Conservation (phyloP, 2,797 vertebrate genomes). For the Microtus californicus region DNA sequence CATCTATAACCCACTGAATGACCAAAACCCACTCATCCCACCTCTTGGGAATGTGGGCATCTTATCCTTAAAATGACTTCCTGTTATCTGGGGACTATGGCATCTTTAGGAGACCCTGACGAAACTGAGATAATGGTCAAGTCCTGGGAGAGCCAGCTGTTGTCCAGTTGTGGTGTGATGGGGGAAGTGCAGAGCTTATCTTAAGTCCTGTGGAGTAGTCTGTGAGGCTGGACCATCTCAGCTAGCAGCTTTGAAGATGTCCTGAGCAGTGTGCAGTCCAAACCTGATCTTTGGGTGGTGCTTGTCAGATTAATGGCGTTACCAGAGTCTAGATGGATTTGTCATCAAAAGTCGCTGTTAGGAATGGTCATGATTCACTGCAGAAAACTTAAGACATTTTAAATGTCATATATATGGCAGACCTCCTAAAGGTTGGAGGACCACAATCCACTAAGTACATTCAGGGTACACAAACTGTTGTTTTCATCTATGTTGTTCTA, state of each 20-base stretch:
- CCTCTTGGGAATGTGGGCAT: not conserved
- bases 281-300: not conserved
- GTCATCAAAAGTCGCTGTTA: not conserved
- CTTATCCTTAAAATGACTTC: not conserved
- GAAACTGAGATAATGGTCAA: not conserved
- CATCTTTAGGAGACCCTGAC: not conserved
- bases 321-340: not conserved
- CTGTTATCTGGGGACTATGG: not conserved
- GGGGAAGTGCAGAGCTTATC: not conserved
- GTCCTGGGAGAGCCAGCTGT: not conserved
- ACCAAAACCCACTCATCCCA: not conserved
- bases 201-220: not conserved
- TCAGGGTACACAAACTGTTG: not conserved
- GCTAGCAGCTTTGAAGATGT: not conserved
- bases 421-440: not conserved
- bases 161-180: not conserved
- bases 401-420: not conserved
- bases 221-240: not conserved
- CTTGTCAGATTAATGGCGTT: not conserved
- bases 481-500: not conserved
- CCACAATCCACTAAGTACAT: not conserved
- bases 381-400: not conserved
- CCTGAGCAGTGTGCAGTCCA: not conserved
- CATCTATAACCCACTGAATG: not conserved
- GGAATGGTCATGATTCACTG: not conserved